These are phyloP conservation scores for Pollachius pollachius DNA, from an alignment of 2,113 vertebrate genomes.

Conservation along the genomic window DNA sequence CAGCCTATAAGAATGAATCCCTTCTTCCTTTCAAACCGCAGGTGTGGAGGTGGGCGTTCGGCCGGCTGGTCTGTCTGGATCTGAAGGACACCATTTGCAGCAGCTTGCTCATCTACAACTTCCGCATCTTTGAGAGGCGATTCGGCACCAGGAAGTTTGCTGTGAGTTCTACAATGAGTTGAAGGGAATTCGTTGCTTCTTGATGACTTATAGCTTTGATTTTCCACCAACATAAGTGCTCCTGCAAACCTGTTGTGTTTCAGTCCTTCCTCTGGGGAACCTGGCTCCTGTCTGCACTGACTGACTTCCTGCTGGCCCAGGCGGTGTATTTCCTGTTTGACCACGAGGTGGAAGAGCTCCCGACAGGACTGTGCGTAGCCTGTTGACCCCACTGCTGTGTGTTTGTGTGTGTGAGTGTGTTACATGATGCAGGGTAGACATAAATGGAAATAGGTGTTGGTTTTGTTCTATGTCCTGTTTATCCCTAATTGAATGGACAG, in stretches of 20 bases:
- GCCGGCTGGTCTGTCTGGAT: conserved; percentile 72
- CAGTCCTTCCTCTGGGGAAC: conserved; percentile 75
- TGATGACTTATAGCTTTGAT: neutral
- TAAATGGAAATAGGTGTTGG: no score
- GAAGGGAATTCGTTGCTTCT: neutral
- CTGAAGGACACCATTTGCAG: conserved; percentile 79
- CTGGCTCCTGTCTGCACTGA: conserved; percentile 70
- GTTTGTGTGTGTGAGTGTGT: no score
- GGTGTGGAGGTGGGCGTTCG: conserved; percentile 71
- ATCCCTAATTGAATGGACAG: no score
- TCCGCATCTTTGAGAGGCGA: conserved; percentile 76
- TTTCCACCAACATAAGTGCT: neutral
- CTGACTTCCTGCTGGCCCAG: conserved; percentile 66
- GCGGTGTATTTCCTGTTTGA: conserved; percentile 62
- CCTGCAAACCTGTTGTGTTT: neutral
- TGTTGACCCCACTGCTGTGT: neutral
- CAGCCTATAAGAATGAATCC: neutral
- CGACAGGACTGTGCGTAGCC: conserved; percentile 74
- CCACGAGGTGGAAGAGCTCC: conserved; percentile 70
- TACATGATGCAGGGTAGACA: no score
- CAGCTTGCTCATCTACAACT: conserved; percentile 79
- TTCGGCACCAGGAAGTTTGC: conserved; percentile 77
- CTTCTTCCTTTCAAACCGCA: conserved; percentile 25
- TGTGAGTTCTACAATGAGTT: conserved; percentile 52
- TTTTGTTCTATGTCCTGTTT: neutral